These are phyloP conservation scores for Drosophila buzzatii DNA, from an alignment of 2,888 invertebrate species.

Conservation along the genomic window DNA sequence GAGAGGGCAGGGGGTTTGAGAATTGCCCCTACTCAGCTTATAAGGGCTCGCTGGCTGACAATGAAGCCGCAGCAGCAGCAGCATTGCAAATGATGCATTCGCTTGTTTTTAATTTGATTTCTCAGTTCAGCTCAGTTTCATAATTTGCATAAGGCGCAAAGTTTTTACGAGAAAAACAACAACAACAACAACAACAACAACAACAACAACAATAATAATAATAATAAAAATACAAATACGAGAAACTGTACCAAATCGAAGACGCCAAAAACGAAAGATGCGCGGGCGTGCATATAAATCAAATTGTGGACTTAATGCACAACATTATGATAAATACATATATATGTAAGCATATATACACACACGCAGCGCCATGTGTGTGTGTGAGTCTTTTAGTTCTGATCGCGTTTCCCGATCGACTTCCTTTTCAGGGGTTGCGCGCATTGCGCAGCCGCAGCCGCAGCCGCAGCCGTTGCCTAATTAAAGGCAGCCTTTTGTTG, in stretches of 20 bases:
- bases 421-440: conserved; percentile 55
- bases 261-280: conserved; percentile 55
- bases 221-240: background rate
- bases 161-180: conserved; percentile 38
- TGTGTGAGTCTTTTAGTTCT: background rate
- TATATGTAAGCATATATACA: background rate
- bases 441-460: conserved; percentile 50
- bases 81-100: conserved; percentile 62
- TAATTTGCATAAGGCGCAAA: conserved; percentile 50
- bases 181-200: conserved; percentile 29
- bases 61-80: conserved; percentile 16
- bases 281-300: conserved; percentile 84
- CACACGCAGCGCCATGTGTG: background rate
- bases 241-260: conserved; percentile 43
- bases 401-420: conserved; percentile 36
- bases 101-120: conserved; percentile 71
- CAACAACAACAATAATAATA: too few species aligned
- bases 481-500: conserved; percentile 33
- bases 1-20: background rate
- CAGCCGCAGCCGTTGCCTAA: conserved; percentile 47
- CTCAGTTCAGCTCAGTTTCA: conserved; percentile 39
- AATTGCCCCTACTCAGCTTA: background rate
- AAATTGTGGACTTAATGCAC: conserved; percentile 80
- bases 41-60: conserved; percentile 41
- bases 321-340: conserved; percentile 15